Conservation (phyloP, 2,113 vertebrate genomes). For the Rousettus leschenaultii region DNA sequence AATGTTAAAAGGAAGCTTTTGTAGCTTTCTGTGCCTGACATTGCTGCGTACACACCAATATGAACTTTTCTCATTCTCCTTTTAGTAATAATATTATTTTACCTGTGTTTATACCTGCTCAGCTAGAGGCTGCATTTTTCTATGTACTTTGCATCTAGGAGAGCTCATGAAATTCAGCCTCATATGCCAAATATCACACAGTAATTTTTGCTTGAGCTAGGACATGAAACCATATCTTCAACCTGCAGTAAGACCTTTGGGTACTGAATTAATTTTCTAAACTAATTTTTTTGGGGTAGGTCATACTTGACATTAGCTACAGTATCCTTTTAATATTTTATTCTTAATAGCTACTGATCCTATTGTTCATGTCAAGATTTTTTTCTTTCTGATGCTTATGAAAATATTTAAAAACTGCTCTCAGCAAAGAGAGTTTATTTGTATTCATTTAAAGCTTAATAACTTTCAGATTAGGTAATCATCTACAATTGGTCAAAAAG, state of each 20-base stretch:
- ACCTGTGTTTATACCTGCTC: neutral
- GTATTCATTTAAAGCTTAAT: constrained; percentile 2
- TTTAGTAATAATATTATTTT: neutral
- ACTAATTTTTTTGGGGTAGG: neutral
- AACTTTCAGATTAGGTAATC: neutral
- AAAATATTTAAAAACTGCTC: neutral
- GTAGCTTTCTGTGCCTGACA: neutral
- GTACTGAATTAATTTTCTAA: neutral
- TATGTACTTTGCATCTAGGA: neutral
- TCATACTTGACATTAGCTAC: neutral
- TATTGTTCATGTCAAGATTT: neutral
- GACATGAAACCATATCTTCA: neutral
- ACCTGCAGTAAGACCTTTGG: neutral
- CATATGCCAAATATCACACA: neutral
- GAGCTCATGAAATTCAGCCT: neutral
- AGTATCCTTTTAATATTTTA: neutral
- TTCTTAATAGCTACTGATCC: neutral
- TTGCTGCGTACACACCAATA: neutral
- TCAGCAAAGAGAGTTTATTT: neutral
- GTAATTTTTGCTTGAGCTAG: neutral
- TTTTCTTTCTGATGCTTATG: neutral
- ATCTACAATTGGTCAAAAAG: neutral
- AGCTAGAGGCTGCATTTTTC: neutral
- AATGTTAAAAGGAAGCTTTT: neutral
- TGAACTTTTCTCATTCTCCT: neutral